phyloP scores from a whole-genome alignment of 2,797 vertebrate genomes.

The Coluber constrictor region DNA sequence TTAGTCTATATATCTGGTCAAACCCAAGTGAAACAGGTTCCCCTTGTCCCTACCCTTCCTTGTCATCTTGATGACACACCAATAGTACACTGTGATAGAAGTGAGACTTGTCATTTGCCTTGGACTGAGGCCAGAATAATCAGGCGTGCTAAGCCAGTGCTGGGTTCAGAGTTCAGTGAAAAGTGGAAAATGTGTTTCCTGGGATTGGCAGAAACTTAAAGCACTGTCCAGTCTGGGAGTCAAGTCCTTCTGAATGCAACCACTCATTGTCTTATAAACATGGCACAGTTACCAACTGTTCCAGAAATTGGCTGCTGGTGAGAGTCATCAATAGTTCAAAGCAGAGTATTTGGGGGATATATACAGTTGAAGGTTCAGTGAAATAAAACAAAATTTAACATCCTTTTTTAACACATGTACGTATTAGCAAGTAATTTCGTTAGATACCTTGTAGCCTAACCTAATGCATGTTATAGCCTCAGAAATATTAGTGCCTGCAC shows the following conservation, averaged over 20 bases:
- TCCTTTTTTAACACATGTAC: neutral
- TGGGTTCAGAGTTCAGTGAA: slow-evolving; percentile 33
- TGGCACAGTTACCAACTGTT: neutral
- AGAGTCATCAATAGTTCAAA: neutral
- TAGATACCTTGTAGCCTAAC: neutral
- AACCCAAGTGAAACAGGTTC: slow-evolving; percentile 30
- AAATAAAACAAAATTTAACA: neutral
- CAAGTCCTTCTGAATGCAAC: neutral
- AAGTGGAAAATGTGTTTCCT: neutral
- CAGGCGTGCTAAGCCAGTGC: neutral
- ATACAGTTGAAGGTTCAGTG: neutral
- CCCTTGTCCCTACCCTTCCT: slow-evolving; percentile 33
- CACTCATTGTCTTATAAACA: neutral
- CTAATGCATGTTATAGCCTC: neutral
- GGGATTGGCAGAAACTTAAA: neutral
- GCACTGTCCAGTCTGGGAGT: neutral
- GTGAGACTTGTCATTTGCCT: slow-evolving; percentile 18
- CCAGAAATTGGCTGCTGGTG: neutral
- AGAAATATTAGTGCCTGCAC: neutral
- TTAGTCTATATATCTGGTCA: slow-evolving; percentile 10
- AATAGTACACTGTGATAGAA: neutral
- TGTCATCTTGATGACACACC: slow-evolving; percentile 25
- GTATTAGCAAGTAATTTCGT: neutral
- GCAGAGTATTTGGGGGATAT: neutral
- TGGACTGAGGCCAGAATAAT: slow-evolving; percentile 22